A percentile compares a stretch with the other conserved stretches of the same genome.
These are phyloP conservation scores for Galbula dea DNA, from an alignment of 2,113 vertebrate genomes.

Conservation along the genomic window DNA sequence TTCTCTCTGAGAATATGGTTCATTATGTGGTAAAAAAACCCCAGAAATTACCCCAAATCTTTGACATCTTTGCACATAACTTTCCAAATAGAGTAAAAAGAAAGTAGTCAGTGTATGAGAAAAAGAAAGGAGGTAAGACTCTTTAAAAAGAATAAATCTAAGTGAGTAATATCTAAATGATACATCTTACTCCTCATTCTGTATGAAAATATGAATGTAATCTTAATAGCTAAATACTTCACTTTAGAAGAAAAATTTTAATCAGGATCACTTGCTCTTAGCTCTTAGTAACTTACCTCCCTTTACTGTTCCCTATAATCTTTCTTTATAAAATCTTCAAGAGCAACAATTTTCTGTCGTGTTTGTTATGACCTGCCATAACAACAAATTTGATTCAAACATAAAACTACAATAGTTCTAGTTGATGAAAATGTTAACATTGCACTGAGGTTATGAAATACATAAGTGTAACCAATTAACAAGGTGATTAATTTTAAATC, in stretches of 20 bases:
- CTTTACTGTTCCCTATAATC: neutral
- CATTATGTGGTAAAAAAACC: no score
- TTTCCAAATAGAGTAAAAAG: neutral
- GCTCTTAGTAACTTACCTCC: neutral
- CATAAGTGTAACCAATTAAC: neutral
- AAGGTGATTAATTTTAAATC: neutral
- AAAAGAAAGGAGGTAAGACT: neutral
- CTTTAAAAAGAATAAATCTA: neutral
- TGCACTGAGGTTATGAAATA: neutral
- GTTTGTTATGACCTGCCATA: neutral
- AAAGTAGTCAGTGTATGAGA: neutral
- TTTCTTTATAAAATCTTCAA: constrained; percentile 14
- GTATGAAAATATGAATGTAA: neutral
- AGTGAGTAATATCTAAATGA: neutral
- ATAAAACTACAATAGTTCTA: neutral
- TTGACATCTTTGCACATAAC: neutral
- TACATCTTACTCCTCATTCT: neutral
- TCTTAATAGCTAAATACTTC: neutral
- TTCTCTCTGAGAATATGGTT: neutral
- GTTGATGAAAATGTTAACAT: constrained; percentile 19
- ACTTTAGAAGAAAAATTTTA: neutral
- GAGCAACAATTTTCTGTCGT: neutral
- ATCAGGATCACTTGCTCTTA: neutral
- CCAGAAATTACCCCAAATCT: neutral
- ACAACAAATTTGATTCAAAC: constrained; percentile 26